Conservation (phyloP, 2,113 vertebrate genomes). For the Sardina pilchardus region DNA sequence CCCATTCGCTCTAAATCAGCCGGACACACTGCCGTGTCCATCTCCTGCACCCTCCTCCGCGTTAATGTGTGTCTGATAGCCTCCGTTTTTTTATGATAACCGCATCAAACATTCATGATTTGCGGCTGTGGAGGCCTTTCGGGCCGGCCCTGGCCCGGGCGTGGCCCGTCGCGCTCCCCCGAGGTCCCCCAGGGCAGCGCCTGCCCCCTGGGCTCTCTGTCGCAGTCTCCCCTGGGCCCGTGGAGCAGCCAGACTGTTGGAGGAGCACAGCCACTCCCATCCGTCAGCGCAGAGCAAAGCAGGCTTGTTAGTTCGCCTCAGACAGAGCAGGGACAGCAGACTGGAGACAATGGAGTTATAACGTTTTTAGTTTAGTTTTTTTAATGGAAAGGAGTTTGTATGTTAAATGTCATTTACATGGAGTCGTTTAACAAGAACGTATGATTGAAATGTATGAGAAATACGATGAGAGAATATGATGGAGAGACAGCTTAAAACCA, state of each 20-base stretch:
- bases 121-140: constrained; percentile 30
- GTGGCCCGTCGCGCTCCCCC: constrained; percentile 40
- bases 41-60: not conserved
- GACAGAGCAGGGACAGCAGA: not conserved
- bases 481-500: no score
- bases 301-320: not conserved
- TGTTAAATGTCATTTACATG: no score
- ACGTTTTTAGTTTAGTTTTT: no score
- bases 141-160: not conserved
- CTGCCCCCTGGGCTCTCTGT: not conserved
- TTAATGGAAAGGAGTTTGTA: no score
- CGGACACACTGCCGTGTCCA: not conserved
- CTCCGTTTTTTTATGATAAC: constrained; percentile 35
- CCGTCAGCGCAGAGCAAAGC: not conserved
- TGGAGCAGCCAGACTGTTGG: not conserved
- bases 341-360: no score
- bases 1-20: not conserved
- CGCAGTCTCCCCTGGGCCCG: not conserved
- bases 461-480: no score
- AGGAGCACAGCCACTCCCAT: not conserved
- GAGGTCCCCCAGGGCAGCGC: not conserved
- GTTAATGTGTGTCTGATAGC: constrained; percentile 28
- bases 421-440: no score
- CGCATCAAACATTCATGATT: constrained; percentile 49
- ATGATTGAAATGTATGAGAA: no score